phyloP scores from a whole-genome alignment of 2,888 invertebrate genomes.

The Drosophila pseudotalamancana region DNA sequence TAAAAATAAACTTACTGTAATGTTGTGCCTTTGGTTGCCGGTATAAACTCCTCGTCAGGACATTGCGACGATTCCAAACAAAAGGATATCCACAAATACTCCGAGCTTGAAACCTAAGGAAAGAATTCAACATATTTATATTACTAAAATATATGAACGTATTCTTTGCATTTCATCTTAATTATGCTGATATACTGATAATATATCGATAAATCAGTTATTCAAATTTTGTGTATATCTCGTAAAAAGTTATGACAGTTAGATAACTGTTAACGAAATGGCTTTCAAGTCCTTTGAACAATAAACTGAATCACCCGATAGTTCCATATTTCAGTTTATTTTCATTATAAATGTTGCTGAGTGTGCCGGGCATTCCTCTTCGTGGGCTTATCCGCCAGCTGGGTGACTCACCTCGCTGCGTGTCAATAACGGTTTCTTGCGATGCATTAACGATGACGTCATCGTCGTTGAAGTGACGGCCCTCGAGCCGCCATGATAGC shows the following conservation, averaged over 20 bases:
- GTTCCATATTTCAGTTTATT: background rate
- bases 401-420: conserved; percentile 85
- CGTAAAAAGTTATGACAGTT: background rate
- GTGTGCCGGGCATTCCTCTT: conserved; percentile 3
- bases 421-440: conserved; percentile 83
- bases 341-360: background rate
- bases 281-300: background rate
- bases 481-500: conserved; percentile 27
- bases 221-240: background rate
- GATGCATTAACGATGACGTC: conserved; percentile 83
- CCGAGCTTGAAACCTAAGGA: conserved; percentile 88
- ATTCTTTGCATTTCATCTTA: background rate
- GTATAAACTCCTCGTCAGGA: conserved; percentile 88
- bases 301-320: background rate
- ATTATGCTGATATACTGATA: background rate
- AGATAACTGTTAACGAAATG: background rate
- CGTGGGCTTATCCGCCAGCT: conserved; percentile 1
- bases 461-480: conserved; percentile 53
- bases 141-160: background rate
- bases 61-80: conserved; percentile 85
- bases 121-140: background rate
- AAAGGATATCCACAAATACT: conserved; percentile 90
- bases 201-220: background rate
- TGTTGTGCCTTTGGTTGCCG: conserved; percentile 88
- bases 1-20: conserved; percentile 86